Evolutionary conservation across 2,797 vertebrate species (phyloP), one percentile per base, ranked within the genome.

Genomic region (Anableps anableps): DNA sequence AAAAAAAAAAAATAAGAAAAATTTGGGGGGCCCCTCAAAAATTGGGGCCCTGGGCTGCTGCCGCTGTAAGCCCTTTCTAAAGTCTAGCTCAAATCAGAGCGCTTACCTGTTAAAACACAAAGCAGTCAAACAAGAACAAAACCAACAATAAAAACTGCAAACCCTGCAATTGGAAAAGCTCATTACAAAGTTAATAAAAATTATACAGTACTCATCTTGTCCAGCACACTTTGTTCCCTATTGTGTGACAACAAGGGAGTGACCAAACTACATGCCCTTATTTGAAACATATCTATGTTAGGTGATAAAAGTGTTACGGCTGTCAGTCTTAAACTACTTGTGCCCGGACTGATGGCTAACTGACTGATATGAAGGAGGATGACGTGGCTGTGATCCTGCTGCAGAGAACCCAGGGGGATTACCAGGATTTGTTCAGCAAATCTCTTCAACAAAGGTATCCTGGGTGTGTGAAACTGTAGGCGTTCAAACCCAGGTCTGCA

Each of bases 361-460:
- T 83, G 78, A 90, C 80, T 88, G 84, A 93, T 88, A 92, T 91
- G 81, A 90, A 89, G 80, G 11, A 78, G 87, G 74, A 58, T 93
- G 90, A 94, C 71, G 83, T 91, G 84, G 90, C 81, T 77, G 77
- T 80, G 88, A 91, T 88, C 84, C 81, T 86, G 91, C 64, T 77
- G 86, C 86, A 91, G 87, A 91, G 38, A 90, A 93, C 90, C 84
- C 80, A 79, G 80, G 82, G 82, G 93, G 93, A 93, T 93, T 93
- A 93, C 74, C 80, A 23, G 92, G 94, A 93, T 95, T 95, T 95
- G 92, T 91, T 93, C 50, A 90, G 91, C 86, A 95, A 94, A 94
- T 93, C 91, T 93, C 80, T 74, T 91, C 88, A 85, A 93, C 90
- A 94, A 91, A 94, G 88, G 89, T 90, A 86, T 85, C 81, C 85